Percentiles rank a stretch among this genome's conserved stretches.
These are phyloP conservation scores for Patiria miniata DNA, from an alignment of 35 echinoderm and acorn worm species.

Conservation along the genomic window DNA sequence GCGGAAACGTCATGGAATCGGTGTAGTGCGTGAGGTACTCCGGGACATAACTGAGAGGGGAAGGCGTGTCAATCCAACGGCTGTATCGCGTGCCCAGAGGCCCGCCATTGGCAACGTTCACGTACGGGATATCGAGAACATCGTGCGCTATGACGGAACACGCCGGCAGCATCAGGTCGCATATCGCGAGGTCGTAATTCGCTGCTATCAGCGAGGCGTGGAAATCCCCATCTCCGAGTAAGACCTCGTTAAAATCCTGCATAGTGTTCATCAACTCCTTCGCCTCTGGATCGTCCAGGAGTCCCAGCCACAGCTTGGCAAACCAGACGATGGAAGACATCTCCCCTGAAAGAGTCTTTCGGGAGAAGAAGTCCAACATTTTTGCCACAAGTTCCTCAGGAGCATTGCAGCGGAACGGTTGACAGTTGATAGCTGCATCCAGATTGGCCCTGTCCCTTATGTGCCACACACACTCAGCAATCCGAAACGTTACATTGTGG, in stretches of 20 bases:
- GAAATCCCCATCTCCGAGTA: not conserved
- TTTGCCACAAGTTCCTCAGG: not conserved
- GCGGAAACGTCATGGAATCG: not conserved
- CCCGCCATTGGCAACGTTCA: not conserved
- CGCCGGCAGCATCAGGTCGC: not conserved
- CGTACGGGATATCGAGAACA: not conserved
- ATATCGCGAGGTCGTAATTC: not conserved
- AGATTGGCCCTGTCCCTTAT: not conserved
- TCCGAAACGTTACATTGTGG: slow-evolving; percentile 19
- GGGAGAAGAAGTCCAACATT: not conserved
- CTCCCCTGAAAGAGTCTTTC: not conserved
- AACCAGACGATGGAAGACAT: not conserved
- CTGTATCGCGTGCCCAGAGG: not conserved
- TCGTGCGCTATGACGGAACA: not conserved
- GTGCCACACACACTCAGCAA: not conserved
- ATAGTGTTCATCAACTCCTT: not conserved
- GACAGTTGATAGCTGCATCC: not conserved
- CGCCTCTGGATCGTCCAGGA: not conserved
- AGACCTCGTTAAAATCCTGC: not conserved
- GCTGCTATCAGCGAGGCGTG: not conserved
- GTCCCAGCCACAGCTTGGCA: not conserved
- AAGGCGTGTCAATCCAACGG: not conserved
- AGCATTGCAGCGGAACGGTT: not conserved
- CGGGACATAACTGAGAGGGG: slow-evolving; percentile 19
- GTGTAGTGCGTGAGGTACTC: slow-evolving; percentile 20